Base-by-base conservation (phyloP, 2,797 vertebrate genomes). In the Diglossa cyanea region DNA sequence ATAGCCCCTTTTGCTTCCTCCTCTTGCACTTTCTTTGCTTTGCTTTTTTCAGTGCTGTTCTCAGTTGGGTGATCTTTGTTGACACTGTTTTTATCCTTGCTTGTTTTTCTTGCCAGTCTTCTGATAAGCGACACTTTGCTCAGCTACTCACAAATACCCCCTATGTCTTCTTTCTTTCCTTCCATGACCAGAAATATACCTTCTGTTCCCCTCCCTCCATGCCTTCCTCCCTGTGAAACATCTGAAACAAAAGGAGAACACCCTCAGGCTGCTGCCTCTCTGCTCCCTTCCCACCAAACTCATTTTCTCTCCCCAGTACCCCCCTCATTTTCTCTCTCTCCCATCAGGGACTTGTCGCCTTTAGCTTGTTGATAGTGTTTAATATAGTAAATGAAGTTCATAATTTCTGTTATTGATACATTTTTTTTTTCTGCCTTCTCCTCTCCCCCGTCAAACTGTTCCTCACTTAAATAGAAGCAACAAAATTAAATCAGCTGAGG, bases 341-440 rank as follows among this genome's bases (percentile, higher is more conserved):
- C n/a, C 72, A 28, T 74, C 6, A 45, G 58, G 26, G 51, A 16
- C 54, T 85, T 54, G 39, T 78, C 0, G 1, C 86, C 83, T 75
- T 90, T 80, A 77, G 48, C 47, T 80, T 85, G 50, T 93, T 94
- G 78, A 23, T 82, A 45, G 35, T 53, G n/a, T 73, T 83, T 92
- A 92, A 57, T 74, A 25, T 23, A 63, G 71, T 91, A 91, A 93
- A 54, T 74, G 33, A 54, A 65, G 40, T 51, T 88, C 3, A 7
- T 68, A 18, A 74, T 94, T 88, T 82, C n/a, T 80, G 40, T 67
- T 91, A 82, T 61, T 7, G 48, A 68, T 68, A 31, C 0, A 0
- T 21, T 60, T 55, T 81, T n/a, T 80, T 79, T 39, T 61, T 5
- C 42, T 77, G 50, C 28, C 35, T 53, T 66, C 31, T 86, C 24